phyloP scores from a whole-genome alignment of 2,113 vertebrate species.

The Bubo bubo region DNA sequence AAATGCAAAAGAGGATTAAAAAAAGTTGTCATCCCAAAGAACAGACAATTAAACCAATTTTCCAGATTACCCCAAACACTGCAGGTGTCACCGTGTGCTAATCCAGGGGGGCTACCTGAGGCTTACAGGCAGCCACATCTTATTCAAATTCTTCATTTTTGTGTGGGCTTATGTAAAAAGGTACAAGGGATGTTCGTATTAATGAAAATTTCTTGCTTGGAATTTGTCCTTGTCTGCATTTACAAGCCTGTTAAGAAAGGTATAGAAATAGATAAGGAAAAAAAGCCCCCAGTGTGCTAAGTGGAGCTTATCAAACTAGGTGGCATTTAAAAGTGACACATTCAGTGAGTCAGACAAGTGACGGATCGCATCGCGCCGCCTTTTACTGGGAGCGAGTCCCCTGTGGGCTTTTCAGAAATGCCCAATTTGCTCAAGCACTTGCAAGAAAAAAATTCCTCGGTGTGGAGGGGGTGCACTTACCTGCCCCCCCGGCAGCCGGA shows the following conservation, averaged over 20 bases:
- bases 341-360: background rate
- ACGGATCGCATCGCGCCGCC: background rate
- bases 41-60: background rate
- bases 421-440: background rate
- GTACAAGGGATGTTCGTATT: rapidly evolving
- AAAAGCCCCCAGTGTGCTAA: background rate
- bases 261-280: background rate
- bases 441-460: background rate
- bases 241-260: background rate
- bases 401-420: background rate
- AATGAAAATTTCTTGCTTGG: background rate
- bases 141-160: background rate
- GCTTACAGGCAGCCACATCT: rapidly evolving
- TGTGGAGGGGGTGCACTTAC: background rate
- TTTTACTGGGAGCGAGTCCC: background rate
- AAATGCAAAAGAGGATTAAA: background rate
- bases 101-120: background rate
- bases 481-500: background rate
- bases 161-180: background rate
- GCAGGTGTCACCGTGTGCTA: background rate
- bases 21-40: rapidly evolving
- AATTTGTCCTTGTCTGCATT: background rate
- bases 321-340: background rate
- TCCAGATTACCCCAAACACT: background rate
- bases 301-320: background rate